Conservation (phyloP, 2,113 vertebrate species). For the Atractosteus spatula region DNA sequence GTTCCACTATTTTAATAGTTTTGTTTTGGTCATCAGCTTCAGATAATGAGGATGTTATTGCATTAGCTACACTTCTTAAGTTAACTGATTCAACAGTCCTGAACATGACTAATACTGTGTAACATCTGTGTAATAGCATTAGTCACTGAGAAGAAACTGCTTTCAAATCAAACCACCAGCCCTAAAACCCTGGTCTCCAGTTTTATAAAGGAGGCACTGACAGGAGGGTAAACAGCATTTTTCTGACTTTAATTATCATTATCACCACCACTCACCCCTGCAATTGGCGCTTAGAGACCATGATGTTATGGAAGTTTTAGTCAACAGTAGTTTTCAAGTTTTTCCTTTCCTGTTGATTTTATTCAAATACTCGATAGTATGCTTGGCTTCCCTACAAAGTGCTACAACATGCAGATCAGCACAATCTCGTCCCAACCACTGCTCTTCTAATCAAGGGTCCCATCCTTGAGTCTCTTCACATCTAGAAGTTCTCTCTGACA, state of each 20-base stretch:
- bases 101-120: conserved; percentile 20
- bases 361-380: too few relatives aligned
- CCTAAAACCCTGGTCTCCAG: conserved; percentile 3
- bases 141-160: conserved; percentile 15
- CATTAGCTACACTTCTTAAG: conserved; percentile 15
- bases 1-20: conserved; percentile 9
- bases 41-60: conserved; percentile 7
- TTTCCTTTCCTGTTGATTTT: too few relatives aligned
- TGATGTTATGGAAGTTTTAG: conserved; percentile 6
- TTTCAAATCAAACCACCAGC: neutral
- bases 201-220: conserved; percentile 22
- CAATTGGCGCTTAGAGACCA: neutral
- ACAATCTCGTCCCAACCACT: too few relatives aligned
- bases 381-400: too few relatives aligned
- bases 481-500: too few relatives aligned
- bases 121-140: conserved; percentile 21
- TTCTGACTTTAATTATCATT: conserved; percentile 17
- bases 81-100: conserved; percentile 9
- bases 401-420: too few relatives aligned
- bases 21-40: conserved; percentile 15
- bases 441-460: too few relatives aligned
- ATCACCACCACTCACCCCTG: neutral
- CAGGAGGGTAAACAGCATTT: neutral
- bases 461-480: too few relatives aligned
- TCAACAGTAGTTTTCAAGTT: neutral